These are phyloP conservation scores for Diarsia brunnea DNA, from an alignment of 2,888 invertebrate species.

Conservation along the genomic window DNA sequence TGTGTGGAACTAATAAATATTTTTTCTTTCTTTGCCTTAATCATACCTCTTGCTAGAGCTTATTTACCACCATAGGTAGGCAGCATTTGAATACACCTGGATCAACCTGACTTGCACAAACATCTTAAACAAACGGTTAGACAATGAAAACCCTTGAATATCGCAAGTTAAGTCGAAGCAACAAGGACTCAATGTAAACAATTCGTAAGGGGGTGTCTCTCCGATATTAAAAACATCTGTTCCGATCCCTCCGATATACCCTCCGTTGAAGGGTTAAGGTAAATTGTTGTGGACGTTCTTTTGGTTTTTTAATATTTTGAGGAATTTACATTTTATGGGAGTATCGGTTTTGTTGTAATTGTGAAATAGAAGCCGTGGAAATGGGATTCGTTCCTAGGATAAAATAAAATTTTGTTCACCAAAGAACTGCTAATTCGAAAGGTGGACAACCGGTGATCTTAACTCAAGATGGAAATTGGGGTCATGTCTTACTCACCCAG, in stretches of 20 bases:
- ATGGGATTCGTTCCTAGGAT: neutral
- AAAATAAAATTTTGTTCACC: neutral
- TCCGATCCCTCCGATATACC: conserved; percentile 81
- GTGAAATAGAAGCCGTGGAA: neutral
- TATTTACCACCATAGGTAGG: neutral
- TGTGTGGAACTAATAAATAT: no score
- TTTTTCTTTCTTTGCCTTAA: no score
- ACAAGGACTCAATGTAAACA: conserved; percentile 75
- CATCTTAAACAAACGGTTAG: conserved; percentile 44
- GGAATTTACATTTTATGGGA: neutral
- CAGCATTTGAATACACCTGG: neutral
- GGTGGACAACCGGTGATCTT: neutral
- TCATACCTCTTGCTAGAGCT: neutral
- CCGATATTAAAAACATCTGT: conserved; percentile 88
- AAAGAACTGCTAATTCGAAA: neutral
- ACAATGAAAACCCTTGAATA: conserved; percentile 59
- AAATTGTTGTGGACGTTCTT: conserved; percentile 72
- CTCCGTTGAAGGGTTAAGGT: conserved; percentile 77
- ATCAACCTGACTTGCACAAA: conserved; percentile 41
- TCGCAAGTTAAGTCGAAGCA: conserved; percentile 56
- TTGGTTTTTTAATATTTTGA: conserved; percentile 18
- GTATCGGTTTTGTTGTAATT: neutral
- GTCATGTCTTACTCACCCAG: neutral
- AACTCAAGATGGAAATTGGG: neutral
- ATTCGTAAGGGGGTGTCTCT: conserved; percentile 74